Base-by-base conservation (phyloP, 2,888 invertebrate species). In the Lapara coniferarum region DNA sequence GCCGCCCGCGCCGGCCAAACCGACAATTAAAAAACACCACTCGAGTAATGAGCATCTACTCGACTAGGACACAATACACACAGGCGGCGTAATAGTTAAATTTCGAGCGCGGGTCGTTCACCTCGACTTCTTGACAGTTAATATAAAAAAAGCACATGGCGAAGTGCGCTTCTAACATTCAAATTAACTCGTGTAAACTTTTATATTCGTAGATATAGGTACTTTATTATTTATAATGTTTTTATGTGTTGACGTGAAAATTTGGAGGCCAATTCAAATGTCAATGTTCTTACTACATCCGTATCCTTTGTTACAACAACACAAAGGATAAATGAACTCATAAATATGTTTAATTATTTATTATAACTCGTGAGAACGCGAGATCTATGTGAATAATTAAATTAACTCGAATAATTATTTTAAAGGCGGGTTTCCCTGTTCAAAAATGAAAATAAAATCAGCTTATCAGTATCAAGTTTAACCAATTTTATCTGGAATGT, bases 51-150 rank as follows among this genome's bases (percentile, higher is more conserved):
- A 77, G 76, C 73, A 70, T 71, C 70, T 71, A 79, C 72, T 77
- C 73, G 76, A 74, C 74, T 72, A 78, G 74, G 74, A 75, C 75
- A 76, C 82, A 73, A 80, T 78, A 75, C 73, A 77, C 73, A 76
- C 80, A 71, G 81, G 77, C 74, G 72, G 81, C 74, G 75, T 87
- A 81, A 82, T 82, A 81, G 80, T 79, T 77, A 77, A 82, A 77
- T 82, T 84, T 79, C 71, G 77, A 79, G 75, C 73, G 74, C 71
- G 76, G 88, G 82, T 87, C 87, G 77, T 89, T 89, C 85, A 89
- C 84, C 89, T 85, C 80, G 10, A 13, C 8, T 8, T 16, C 12
- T 53, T 59, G 56, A 57, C 51, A 55, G 66, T 69, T 67, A 69
- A 69, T 69, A 67, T 66, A 59, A 55, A 66, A 69, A 71, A 71